Percentiles rank a stretch among this genome's conserved stretches.
phyloP scores from a whole-genome alignment of 2,797 vertebrate species.

The Petrocephalus sullivani region DNA sequence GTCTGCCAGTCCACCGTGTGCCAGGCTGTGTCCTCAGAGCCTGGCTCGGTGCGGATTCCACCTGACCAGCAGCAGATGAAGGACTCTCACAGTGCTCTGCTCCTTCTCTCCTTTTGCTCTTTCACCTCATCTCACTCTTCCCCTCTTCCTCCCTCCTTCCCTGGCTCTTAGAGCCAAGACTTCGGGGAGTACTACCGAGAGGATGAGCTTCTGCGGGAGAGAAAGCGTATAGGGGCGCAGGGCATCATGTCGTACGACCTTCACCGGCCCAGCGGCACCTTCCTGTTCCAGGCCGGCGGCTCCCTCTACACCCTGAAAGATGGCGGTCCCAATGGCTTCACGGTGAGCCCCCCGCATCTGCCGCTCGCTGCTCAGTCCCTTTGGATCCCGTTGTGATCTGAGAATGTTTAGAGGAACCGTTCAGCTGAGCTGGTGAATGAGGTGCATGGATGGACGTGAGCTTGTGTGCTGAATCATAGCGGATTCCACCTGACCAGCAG shows the following conservation, averaged over 20 bases:
- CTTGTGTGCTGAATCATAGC: not conserved
- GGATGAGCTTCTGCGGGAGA: conserved; percentile 66
- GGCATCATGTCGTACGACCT: conserved; percentile 65
- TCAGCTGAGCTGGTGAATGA: not conserved
- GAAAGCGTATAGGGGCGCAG: conserved; percentile 68
- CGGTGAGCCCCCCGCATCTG: conserved; percentile 48
- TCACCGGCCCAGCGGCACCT: conserved; percentile 62
- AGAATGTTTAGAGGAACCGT: not conserved
- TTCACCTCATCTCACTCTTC: not conserved
- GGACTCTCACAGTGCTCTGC: not conserved
- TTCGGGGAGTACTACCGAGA: conserved; percentile 74
- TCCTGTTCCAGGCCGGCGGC: conserved; percentile 67
- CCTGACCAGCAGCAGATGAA: not conserved
- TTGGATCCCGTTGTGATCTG: not conserved
- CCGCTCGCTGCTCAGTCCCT: not conserved
- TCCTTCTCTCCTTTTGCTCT: not conserved
- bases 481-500: too few relatives aligned
- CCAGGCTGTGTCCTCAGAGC: not conserved
- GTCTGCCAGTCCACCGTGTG: not conserved
- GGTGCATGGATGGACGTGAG: not conserved
- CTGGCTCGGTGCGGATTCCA: not conserved
- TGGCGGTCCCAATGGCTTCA: conserved; percentile 66
- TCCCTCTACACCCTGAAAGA: conserved; percentile 73
- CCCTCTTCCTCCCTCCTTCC: not conserved
- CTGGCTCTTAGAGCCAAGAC: conserved; percentile 59